Conservation (phyloP, 2,888 invertebrate genomes). For the Deilephila elpenor region DNA sequence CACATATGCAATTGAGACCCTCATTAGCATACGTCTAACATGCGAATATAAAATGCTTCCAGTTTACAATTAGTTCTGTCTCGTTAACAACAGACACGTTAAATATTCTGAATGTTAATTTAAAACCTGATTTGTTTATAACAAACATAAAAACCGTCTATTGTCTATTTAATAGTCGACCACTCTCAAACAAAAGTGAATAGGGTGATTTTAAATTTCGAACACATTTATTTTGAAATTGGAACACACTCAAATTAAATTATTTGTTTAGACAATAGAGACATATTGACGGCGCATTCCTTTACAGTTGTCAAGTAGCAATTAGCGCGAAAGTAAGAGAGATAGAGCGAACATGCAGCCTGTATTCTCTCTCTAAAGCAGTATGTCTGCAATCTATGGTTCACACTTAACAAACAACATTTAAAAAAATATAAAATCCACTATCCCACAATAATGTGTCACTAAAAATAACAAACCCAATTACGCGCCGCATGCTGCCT, state of each 20-base stretch:
- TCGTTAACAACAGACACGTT: constrained; percentile 16
- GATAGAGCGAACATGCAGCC: too few relatives aligned
- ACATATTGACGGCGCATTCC: too few relatives aligned
- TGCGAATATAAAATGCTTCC: constrained; percentile 5
- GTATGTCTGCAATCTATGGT: too few relatives aligned
- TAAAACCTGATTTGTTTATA: constrained; percentile 10
- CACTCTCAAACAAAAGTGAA: constrained; percentile 7
- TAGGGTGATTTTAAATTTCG: neutral
- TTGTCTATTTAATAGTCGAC: neutral
- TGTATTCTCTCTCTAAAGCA: too few relatives aligned
- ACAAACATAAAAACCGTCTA: constrained; percentile 10
- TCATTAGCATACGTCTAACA: constrained; percentile 14
- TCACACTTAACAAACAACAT: neutral
- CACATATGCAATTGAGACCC: constrained; percentile 6
- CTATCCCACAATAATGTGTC: too few relatives aligned
- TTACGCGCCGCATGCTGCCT: too few relatives aligned
- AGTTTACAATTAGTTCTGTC: constrained; percentile 20
- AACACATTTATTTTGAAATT: neutral
- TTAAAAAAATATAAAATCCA: neutral
- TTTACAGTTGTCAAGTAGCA: too few relatives aligned
- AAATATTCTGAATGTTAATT: constrained; percentile 19
- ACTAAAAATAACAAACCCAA: too few relatives aligned
- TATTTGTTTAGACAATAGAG: too few relatives aligned
- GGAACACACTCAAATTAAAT: constrained; percentile 6
- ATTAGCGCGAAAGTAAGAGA: too few relatives aligned